Evolutionary conservation across 2,113 vertebrate species (phyloP).

Genomic region (Zapornia atra): DNA sequence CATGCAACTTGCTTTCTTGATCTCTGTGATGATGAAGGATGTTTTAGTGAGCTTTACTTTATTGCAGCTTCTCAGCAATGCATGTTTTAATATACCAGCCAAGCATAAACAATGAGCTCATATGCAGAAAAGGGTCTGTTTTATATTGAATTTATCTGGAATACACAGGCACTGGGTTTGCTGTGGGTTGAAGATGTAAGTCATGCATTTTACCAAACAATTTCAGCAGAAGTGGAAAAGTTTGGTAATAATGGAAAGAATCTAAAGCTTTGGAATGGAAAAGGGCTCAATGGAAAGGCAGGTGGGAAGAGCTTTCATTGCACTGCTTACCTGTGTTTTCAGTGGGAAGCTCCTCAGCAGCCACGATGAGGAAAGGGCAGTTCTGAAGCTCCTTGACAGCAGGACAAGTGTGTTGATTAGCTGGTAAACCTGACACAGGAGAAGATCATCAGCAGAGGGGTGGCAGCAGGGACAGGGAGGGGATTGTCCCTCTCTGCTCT

Average conservation of each 20-base stretch:
- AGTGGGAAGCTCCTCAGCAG: not conserved
- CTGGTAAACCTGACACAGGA: not conserved
- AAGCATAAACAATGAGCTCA: constrained; percentile 57
- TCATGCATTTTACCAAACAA: constrained; percentile 26
- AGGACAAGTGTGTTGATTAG: not conserved
- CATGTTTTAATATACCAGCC: constrained; percentile 32
- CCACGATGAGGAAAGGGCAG: not conserved
- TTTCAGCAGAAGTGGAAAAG: constrained; percentile 34
- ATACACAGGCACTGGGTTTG: constrained; percentile 25
- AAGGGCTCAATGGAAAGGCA: not conserved
- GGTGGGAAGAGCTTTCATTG: not conserved
- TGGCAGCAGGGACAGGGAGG: no score
- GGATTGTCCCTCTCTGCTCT: no score
- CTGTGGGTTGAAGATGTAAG: constrained; percentile 1
- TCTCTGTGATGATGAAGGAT: constrained; percentile 5
- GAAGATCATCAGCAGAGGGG: not conserved
- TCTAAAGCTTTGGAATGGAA: not conserved
- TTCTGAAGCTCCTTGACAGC: not conserved
- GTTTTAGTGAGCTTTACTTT: constrained; percentile 52
- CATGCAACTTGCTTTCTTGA: constrained; percentile 38
- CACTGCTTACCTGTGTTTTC: not conserved
- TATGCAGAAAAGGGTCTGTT: not conserved
- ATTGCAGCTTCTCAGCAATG: constrained; percentile 47
- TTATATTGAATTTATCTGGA: constrained; percentile 6
- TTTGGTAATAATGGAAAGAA: not conserved